These are phyloP conservation scores for Melitaea cinxia DNA, from an alignment of 1,140 invertebrate species.

Conservation along the genomic window DNA sequence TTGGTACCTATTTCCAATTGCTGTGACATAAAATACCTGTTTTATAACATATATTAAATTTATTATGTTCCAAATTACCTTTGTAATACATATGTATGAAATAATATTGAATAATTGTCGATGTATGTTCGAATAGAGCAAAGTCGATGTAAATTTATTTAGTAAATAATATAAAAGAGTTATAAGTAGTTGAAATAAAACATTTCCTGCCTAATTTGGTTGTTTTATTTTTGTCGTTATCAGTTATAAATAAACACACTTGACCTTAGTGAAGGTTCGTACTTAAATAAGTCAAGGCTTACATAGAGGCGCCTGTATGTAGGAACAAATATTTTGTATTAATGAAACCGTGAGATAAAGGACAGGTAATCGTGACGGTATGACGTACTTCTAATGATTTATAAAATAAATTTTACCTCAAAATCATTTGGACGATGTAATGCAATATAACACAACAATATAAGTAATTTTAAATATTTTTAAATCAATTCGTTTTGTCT, in stretches of 20 bases:
- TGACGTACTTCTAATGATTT: not conserved
- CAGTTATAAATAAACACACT: conserved; percentile 1
- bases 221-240: not conserved
- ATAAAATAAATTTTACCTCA: no score
- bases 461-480: no score
- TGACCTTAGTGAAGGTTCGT: conserved; percentile 7
- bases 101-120: no score
- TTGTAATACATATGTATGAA: no score
- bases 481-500: no score
- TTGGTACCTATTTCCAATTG: no score
- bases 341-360: conserved; percentile 4
- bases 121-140: no score
- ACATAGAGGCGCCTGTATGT: not conserved
- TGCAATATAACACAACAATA: no score
- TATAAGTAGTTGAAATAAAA: not conserved
- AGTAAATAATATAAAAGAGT: not conserved
- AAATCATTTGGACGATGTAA: no score
- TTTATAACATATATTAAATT: no score
- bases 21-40: no score
- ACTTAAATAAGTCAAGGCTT: not conserved
- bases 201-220: not conserved
- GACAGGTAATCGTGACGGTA: not conserved
- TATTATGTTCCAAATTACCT: no score
- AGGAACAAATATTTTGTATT: not conserved
- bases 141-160: not conserved